A percentile compares a stretch with the other conserved stretches of the same genome.
Conservation (phyloP, 2,888 invertebrate genomes). For the Chrysina gloriosa region DNA sequence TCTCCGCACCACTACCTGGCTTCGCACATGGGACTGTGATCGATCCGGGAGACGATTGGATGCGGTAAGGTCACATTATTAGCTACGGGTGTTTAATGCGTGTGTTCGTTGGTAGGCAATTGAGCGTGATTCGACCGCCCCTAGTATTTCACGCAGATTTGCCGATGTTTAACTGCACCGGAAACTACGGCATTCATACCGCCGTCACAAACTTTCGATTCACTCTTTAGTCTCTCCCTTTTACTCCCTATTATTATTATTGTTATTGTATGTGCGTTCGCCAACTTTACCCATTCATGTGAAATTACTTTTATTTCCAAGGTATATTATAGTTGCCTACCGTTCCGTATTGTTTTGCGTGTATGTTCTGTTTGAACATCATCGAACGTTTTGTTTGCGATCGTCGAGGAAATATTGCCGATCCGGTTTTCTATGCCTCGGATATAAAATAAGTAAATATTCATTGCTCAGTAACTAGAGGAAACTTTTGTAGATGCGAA, state of each 20-base stretch:
- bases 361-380: neutral
- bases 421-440: no score
- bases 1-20: conserved; percentile 55
- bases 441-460: no score
- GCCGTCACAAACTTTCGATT: conserved; percentile 37
- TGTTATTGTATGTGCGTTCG: conserved; percentile 17
- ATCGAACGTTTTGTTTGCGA: no score
- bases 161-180: conserved; percentile 59
- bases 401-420: no score
- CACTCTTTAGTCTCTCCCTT: conserved; percentile 34
- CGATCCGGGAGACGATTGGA: conserved; percentile 8
- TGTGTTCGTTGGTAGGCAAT: conserved; percentile 60
- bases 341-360: neutral
- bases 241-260: conserved; percentile 24
- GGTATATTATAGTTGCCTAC: conserved; percentile 14
- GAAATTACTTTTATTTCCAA: conserved; percentile 37
- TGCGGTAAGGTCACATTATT: conserved; percentile 33
- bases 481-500: no score
- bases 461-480: no score
- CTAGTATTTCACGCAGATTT: conserved; percentile 64
- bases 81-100: conserved; percentile 40
- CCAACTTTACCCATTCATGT: conserved; percentile 31
- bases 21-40: conserved; percentile 32
- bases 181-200: conserved; percentile 47
- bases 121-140: conserved; percentile 63